These are phyloP conservation scores for Agrochola litura DNA, from an alignment of 2,888 invertebrate species.

Conservation along the genomic window DNA sequence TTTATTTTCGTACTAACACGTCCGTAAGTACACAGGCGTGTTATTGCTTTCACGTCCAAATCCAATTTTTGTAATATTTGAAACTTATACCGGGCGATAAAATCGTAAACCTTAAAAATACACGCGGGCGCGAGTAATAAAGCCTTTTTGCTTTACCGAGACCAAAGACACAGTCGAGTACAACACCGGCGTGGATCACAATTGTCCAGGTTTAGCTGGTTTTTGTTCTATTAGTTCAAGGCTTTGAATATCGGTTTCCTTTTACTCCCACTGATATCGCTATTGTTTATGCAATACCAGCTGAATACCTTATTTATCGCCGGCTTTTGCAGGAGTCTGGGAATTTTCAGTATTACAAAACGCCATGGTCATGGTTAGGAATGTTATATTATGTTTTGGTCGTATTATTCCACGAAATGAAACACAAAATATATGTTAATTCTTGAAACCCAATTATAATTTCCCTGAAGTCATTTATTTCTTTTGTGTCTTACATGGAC, in stretches of 20 bases:
- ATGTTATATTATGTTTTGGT: background rate
- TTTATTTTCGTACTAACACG: background rate
- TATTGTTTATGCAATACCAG: constrained; percentile 23
- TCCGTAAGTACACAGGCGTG: background rate
- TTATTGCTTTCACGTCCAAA: background rate
- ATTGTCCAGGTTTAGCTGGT: constrained; percentile 11
- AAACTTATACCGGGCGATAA: too few species aligned
- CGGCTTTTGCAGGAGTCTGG: background rate
- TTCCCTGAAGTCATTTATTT: constrained; percentile 8
- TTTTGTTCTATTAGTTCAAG: constrained; percentile 21
- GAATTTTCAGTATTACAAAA: background rate
- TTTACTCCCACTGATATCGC: constrained; percentile 22
- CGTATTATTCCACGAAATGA: too few species aligned
- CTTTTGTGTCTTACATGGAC: background rate
- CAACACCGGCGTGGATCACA: constrained; percentile 4
- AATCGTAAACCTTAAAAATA: background rate
- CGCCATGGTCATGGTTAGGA: background rate
- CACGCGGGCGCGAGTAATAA: background rate
- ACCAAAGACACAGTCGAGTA: constrained; percentile 11
- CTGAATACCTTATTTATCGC: constrained; percentile 34
- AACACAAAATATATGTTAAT: too few species aligned
- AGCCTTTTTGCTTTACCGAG: background rate
- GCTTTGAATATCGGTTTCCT: constrained; percentile 23
- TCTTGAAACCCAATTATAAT: constrained; percentile 14
- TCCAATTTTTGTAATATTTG: background rate